A percentile compares a stretch with the other conserved stretches of the same genome.
These are phyloP conservation scores for Rhodinocichla rosea DNA, from an alignment of 2,113 vertebrate species.

Conservation along the genomic window DNA sequence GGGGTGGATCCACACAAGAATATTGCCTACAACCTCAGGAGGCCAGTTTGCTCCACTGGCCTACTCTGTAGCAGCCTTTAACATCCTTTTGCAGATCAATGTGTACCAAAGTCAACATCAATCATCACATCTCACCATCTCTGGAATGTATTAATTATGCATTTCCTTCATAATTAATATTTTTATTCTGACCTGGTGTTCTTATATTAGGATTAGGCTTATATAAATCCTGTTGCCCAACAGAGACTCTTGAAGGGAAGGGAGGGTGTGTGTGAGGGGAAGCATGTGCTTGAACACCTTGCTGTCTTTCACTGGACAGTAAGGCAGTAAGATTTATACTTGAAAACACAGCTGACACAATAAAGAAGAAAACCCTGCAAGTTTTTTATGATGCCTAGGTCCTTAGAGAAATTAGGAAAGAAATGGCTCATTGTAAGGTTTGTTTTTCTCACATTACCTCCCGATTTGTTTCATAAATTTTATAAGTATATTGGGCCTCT, in stretches of 20 bases:
- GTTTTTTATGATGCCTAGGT: background rate
- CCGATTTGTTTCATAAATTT: background rate
- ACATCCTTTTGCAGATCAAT: background rate
- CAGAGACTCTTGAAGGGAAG: background rate
- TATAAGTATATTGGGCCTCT: background rate
- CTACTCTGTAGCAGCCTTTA: background rate
- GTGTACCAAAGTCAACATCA: background rate
- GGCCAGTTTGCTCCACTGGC: background rate
- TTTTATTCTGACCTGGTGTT: background rate
- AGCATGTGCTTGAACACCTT: rapidly evolving
- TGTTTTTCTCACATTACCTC: background rate
- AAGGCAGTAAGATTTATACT: background rate
- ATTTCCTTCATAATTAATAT: background rate
- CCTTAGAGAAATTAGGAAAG: background rate
- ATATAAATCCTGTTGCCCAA: background rate
- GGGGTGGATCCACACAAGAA: background rate
- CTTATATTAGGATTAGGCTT: background rate
- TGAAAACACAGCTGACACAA: background rate
- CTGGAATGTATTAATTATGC: background rate
- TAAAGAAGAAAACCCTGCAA: background rate
- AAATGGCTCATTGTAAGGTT: background rate
- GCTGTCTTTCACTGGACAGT: rapidly evolving
- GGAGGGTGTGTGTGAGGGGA: too few species aligned
- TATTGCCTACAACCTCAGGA: background rate
- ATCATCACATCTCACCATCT: background rate